A percentile compares a stretch with the other conserved stretches of the same genome.
These are phyloP conservation scores for Bovichtus diacanthus DNA, from an alignment of 2,797 vertebrate species.

Conservation along the genomic window DNA sequence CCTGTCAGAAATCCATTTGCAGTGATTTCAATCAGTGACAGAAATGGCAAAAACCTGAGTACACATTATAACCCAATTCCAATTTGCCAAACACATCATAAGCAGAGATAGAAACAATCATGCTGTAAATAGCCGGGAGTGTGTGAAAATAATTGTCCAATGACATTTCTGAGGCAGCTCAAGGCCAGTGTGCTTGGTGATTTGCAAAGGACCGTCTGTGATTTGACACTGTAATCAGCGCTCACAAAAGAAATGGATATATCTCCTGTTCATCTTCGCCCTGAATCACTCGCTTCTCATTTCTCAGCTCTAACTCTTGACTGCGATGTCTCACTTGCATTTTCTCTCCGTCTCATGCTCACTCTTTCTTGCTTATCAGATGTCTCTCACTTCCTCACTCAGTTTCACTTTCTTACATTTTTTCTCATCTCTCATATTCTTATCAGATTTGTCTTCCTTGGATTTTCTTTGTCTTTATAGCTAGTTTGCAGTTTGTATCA, in stretches of 20 bases:
- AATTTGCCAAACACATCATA: constrained; percentile 30
- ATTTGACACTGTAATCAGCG: constrained; percentile 70
- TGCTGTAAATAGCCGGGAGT: constrained; percentile 31
- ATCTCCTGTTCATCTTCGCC: constrained; percentile 55
- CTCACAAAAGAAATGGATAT: constrained; percentile 59
- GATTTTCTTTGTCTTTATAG: neutral
- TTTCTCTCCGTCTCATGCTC: constrained; percentile 2
- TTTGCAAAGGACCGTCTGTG: constrained; percentile 61
- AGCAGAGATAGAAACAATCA: constrained; percentile 40
- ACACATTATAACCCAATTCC: constrained; percentile 20
- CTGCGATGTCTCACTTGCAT: constrained; percentile 22
- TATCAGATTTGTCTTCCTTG: neutral
- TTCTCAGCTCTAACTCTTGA: constrained; percentile 14
- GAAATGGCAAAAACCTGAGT: neutral
- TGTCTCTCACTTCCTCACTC: constrained; percentile 10
- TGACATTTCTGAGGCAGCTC: constrained; percentile 49
- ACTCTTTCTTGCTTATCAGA: neutral
- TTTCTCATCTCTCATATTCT: neutral
- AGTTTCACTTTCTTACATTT: neutral
- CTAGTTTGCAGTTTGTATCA: neutral
- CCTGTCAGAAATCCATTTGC: constrained; percentile 44
- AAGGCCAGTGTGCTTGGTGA: constrained; percentile 35
- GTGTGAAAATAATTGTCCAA: constrained; percentile 64
- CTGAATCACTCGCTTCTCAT: constrained; percentile 26
- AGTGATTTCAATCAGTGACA: constrained; percentile 15